Percentiles rank a stretch among this genome's conserved stretches.
phyloP scores from a whole-genome alignment of 1,140 invertebrate genomes.

The Spodoptera litura region DNA sequence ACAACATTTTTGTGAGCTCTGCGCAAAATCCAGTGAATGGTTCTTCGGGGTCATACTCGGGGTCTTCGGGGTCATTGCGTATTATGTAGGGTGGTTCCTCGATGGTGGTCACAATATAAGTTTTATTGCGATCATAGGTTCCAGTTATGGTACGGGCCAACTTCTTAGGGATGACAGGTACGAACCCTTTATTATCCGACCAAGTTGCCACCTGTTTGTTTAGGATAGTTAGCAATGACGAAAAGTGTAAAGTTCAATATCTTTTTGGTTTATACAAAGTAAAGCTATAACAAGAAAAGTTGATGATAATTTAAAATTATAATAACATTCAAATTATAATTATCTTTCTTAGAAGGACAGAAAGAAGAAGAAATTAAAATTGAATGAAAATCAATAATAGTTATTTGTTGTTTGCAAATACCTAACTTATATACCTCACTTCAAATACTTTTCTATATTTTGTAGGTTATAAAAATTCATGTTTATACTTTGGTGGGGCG shows the following conservation, averaged over 20 bases:
- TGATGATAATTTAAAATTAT: too few relatives aligned
- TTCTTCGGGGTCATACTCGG: slow-evolving; percentile 91
- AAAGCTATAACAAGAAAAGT: too few relatives aligned
- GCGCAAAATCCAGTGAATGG: slow-evolving; percentile 97
- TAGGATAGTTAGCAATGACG: not conserved
- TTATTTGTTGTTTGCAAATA: too few relatives aligned
- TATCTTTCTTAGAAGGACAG: too few relatives aligned
- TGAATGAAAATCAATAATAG: too few relatives aligned
- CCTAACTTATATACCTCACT: too few relatives aligned
- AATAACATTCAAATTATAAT: too few relatives aligned
- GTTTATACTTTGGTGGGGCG: not conserved
- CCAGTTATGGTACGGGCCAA: slow-evolving; percentile 88
- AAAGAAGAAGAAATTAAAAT: too few relatives aligned
- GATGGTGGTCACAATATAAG: slow-evolving; percentile 96
- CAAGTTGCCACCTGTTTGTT: slow-evolving; percentile 94
- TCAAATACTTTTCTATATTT: too few relatives aligned
- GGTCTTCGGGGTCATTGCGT: slow-evolving; percentile 88
- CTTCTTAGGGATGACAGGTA: slow-evolving; percentile 91
- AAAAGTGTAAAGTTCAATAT: not conserved
- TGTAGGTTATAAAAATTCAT: not conserved
- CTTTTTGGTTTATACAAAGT: too few relatives aligned
- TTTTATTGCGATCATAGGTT: slow-evolving; percentile 94
- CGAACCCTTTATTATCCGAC: slow-evolving; percentile 93
- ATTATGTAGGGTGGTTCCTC: slow-evolving; percentile 95
- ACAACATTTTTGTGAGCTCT: slow-evolving; percentile 94